phyloP scores from a whole-genome alignment of 2,113 vertebrate species.

The Hepsetus odoe region DNA sequence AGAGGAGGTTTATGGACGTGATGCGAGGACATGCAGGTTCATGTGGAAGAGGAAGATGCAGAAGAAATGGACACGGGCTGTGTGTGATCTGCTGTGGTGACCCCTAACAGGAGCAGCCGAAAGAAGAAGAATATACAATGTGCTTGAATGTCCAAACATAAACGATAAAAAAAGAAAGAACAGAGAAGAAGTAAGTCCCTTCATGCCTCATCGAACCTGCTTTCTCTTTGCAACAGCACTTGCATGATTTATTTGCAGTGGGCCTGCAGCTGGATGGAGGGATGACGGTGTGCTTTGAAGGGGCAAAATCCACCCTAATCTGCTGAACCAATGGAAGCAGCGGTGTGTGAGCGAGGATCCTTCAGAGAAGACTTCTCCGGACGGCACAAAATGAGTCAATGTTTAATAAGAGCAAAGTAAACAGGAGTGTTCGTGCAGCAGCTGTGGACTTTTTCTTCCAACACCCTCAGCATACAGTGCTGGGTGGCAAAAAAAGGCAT shows the following conservation, averaged over 20 bases:
- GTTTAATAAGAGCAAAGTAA: constrained; percentile 17
- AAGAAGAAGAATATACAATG: too few species aligned
- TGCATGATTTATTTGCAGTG: not conserved
- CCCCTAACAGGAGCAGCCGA: too few species aligned
- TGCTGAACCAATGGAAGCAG: not conserved
- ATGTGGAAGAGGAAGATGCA: too few species aligned
- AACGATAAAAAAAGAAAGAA: too few species aligned
- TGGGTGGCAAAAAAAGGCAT: not conserved
- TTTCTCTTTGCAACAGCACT: not conserved
- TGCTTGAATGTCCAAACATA: too few species aligned
- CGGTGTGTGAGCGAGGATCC: not conserved
- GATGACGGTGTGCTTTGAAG: constrained; percentile 16
- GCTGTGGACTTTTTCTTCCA: not conserved
- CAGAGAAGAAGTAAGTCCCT: not conserved
- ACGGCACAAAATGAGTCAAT: constrained; percentile 27
- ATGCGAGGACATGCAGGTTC: too few species aligned
- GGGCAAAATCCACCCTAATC: not conserved
- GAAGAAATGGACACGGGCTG: too few species aligned
- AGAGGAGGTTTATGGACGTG: too few species aligned
- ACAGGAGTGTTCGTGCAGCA: constrained; percentile 31
- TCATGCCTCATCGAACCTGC: not conserved
- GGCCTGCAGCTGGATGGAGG: constrained; percentile 21
- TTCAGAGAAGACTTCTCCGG: not conserved
- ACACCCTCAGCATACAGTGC: constrained; percentile 36
- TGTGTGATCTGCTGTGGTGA: too few species aligned